Conservation (phyloP, 1,140 invertebrate genomes). For the Lasaia peninsularis region DNA sequence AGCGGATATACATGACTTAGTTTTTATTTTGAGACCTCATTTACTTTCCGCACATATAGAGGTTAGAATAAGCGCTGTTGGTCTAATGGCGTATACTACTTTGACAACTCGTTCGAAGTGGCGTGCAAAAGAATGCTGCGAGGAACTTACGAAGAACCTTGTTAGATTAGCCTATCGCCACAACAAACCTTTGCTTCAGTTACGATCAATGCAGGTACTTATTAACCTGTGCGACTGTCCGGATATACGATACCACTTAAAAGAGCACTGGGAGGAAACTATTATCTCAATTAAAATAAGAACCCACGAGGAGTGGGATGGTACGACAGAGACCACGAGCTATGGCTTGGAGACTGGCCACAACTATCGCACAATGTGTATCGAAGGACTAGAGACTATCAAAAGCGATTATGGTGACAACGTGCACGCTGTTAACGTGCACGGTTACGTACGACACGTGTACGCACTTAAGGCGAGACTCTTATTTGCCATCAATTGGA, state of each 20-base stretch:
- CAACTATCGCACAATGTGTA: constrained; percentile 56
- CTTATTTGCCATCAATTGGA: constrained; percentile 48
- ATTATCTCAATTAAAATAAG: constrained; percentile 42
- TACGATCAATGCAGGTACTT: constrained; percentile 52
- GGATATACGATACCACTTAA: constrained; percentile 50
- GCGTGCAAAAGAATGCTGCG: constrained; percentile 53
- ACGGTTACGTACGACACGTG: constrained; percentile 46
- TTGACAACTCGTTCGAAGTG: constrained; percentile 60
- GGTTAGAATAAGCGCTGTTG: constrained; percentile 46
- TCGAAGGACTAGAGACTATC: constrained; percentile 48
- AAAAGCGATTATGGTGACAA: constrained; percentile 54
- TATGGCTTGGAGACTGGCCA: constrained; percentile 53
- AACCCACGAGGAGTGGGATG: constrained; percentile 61
- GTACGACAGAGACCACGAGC: constrained; percentile 45
- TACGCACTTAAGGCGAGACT: constrained; percentile 39
- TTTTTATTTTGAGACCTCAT: constrained; percentile 34
- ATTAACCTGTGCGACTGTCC: constrained; percentile 64
- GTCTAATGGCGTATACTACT: constrained; percentile 51
- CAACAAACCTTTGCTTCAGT: constrained; percentile 46
- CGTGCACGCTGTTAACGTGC: constrained; percentile 41
- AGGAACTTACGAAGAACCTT: constrained; percentile 38
- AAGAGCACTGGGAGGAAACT: constrained; percentile 37
- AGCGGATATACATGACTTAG: constrained; percentile 55
- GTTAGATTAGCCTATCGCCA: constrained; percentile 34
- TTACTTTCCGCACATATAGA: constrained; percentile 30